Evolutionary conservation across 2,113 vertebrate species (phyloP).

Genomic region (Cephalophus harveyi): DNA sequence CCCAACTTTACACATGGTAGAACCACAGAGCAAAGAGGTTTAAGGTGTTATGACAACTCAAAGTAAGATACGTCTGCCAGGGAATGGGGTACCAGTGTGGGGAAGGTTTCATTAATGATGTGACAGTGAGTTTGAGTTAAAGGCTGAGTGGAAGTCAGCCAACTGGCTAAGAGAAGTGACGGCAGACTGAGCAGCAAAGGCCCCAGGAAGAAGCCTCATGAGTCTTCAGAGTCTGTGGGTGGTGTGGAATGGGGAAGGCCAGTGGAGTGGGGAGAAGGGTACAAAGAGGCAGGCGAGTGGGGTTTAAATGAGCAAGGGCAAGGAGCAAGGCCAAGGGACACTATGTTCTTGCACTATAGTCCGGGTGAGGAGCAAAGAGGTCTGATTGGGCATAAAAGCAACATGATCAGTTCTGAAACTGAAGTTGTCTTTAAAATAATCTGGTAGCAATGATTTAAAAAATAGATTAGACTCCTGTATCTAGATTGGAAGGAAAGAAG

Average conservation of each 20-base stretch:
- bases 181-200: accelerated
- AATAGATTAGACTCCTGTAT: neutral
- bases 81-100: neutral
- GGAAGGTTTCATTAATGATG: neutral
- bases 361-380: neutral
- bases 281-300: neutral
- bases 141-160: neutral
- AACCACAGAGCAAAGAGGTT: neutral
- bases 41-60: neutral
- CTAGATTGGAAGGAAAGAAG: neutral
- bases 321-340: neutral
- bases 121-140: neutral
- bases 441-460: neutral
- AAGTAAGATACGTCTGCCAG: neutral
- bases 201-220: neutral
- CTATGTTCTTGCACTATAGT: accelerated
- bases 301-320: neutral
- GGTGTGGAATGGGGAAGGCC: neutral
- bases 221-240: neutral
- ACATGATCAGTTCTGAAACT: neutral
- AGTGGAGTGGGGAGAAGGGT: neutral
- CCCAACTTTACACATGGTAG: neutral
- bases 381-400: neutral
- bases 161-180: neutral
- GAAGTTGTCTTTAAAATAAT: neutral